Evolutionary conservation across 2,888 invertebrate species (phyloP), one percentile per base, ranked within the genome.

Genomic region (Malachius bipustulatus): DNA sequence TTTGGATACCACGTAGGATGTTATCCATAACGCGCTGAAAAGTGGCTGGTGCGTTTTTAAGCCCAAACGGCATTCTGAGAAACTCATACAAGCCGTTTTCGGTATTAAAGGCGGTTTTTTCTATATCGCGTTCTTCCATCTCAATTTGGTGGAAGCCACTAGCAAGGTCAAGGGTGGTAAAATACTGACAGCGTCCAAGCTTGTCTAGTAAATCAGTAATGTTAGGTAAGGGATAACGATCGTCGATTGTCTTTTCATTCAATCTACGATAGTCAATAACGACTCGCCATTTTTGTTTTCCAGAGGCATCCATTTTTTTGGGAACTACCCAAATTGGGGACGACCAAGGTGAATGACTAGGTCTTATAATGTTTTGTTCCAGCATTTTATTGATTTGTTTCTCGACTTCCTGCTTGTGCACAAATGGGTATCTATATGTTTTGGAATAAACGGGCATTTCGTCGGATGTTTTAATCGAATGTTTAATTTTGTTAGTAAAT

Each of bases 161-260:
- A 8, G 6, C n/a, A 6, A n/a, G 24, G n/a, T 19, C 24, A 8
- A 19, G 24, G 6, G 6, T 19, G n/a, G 24, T 8, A 19, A 19
- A 19, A 19, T 19, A 19, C n/a, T 6, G 6, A 8, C 6, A 19
- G n/a, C n/a, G 6, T 19, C 24, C 24, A 6, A 19, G n/a, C 24
- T 6, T n/a, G 24, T 19, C 24, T 19, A 19, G 24, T 6, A 19
- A 8, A n/a, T n/a, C n/a, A 19, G 24, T 19, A 8, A 19, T 19
- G 24, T 19, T 19, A 8, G 24, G 24, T 19, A 19, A 8, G n/a
- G 24, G 24, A 19, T 8, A 19, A 6, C n/a, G 6, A 19, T 19
- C 24, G 24, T 19, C 24, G n/a, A 19, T 19, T 6, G 24, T 19
- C n/a, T 19, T 19, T 19, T 19, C 24, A 19, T 19, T 19, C n/a